Conservation (phyloP, 2,797 vertebrate genomes). For the Cheirogaleus major region DNA sequence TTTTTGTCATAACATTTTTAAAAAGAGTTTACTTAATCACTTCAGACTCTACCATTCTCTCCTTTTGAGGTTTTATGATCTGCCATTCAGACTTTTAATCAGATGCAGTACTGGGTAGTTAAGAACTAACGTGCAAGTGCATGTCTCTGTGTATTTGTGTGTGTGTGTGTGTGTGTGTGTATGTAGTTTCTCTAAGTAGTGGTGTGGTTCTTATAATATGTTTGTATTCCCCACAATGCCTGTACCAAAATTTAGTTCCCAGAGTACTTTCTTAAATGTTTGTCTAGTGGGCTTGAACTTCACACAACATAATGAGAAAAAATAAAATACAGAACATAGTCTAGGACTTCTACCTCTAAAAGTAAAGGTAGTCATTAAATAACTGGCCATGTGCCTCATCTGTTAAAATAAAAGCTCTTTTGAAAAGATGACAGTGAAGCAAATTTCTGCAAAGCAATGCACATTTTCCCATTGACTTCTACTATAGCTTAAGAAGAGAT, state of each 20-base stretch:
- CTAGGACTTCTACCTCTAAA: conserved; percentile 10
- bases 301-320: background rate
- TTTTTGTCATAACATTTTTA: conserved; percentile 28
- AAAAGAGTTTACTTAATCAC: conserved; percentile 7
- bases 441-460: conserved; percentile 57
- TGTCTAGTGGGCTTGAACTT: background rate
- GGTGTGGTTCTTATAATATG: background rate
- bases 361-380: conserved; percentile 54
- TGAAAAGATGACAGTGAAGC: conserved; percentile 44
- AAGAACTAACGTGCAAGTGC: background rate
- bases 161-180: background rate
- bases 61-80: background rate
- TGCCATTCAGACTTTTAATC: background rate
- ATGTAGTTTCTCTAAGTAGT: background rate
- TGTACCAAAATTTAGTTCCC: background rate
- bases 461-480: conserved; percentile 26
- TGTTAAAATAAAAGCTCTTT: conserved; percentile 59
- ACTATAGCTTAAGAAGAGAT: conserved; percentile 45
- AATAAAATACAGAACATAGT: conserved; percentile 30
- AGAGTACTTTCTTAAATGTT: conserved; percentile 45
- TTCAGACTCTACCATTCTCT: background rate
- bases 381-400: conserved; percentile 13
- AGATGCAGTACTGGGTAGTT: background rate
- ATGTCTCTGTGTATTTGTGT: background rate
- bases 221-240: background rate